phyloP scores from a whole-genome alignment of 2,113 vertebrate species.

The Hepsetus odoe region DNA sequence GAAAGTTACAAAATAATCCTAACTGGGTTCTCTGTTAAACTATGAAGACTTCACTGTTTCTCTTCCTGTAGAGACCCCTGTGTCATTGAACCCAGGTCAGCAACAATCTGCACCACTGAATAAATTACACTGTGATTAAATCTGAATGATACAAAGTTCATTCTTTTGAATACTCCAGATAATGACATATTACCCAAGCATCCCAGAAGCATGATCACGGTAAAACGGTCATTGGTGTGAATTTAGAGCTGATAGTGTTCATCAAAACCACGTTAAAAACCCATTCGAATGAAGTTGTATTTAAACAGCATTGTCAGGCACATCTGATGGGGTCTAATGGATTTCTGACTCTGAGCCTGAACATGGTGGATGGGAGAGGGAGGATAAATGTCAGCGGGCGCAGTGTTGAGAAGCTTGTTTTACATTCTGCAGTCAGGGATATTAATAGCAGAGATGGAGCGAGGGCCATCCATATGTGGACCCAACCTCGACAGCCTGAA shows the following conservation, averaged over 20 bases:
- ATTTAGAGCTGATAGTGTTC: background rate
- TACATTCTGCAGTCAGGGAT: constrained; percentile 56
- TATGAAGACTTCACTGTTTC: no score
- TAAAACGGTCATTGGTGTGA: no score
- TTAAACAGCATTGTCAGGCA: constrained; percentile 19
- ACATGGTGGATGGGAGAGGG: constrained; percentile 38
- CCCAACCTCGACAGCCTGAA: constrained; percentile 50
- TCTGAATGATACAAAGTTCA: no score
- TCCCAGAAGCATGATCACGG: no score
- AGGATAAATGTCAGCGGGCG: constrained; percentile 51
- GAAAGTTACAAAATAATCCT: background rate
- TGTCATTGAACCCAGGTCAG: background rate
- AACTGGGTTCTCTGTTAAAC: background rate
- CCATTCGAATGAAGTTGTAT: constrained; percentile 14
- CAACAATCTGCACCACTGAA: background rate
- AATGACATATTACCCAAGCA: no score
- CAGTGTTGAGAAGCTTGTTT: constrained; percentile 53
- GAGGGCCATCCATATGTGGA: constrained; percentile 56
- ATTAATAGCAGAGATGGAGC: constrained; percentile 55
- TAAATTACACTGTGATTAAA: background rate
- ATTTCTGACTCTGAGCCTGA: constrained; percentile 3
- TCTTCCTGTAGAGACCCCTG: no score
- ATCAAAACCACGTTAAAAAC: background rate
- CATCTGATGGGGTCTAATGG: constrained; percentile 21
- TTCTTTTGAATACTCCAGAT: no score